These are phyloP conservation scores for Cephus pygmeus DNA, from an alignment of 2,888 invertebrate genomes.

Conservation along the genomic window DNA sequence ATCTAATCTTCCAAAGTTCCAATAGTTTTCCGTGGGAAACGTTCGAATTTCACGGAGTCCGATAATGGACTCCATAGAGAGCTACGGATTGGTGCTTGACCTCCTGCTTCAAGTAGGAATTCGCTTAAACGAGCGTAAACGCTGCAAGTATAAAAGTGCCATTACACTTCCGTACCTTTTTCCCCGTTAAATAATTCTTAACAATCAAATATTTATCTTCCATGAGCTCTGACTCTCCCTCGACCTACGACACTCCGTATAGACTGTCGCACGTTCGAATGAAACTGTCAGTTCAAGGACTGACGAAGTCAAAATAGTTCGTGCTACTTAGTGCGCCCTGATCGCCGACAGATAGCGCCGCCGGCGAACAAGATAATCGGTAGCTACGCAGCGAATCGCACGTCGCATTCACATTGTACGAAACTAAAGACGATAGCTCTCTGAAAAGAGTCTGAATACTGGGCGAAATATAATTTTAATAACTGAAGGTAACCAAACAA, in stretches of 20 bases:
- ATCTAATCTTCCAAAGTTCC: not conserved
- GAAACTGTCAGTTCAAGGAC: not conserved
- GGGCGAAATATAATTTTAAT: not conserved
- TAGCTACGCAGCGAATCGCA: not conserved
- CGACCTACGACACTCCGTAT: not conserved
- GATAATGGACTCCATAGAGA: slow-evolving; percentile 3
- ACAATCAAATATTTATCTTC: not conserved
- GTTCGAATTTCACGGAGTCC: slow-evolving; percentile 12
- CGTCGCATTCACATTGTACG: not conserved
- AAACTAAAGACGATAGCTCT: not conserved
- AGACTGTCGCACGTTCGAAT: not conserved
- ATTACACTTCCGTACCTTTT: not conserved
- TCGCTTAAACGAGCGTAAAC: slow-evolving; percentile 23
- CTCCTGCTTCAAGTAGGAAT: slow-evolving; percentile 8
- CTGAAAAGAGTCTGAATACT: not conserved
- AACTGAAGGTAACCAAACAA: not conserved
- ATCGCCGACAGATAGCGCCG: not conserved
- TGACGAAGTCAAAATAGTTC: not conserved
- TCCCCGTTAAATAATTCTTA: not conserved
- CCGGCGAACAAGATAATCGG: not conserved
- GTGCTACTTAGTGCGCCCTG: not conserved
- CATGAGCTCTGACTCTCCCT: not conserved
- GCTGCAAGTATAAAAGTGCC: slow-evolving; percentile 1
- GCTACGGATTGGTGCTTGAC: slow-evolving; percentile 20
- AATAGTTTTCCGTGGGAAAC: slow-evolving; percentile 11